Conservation (phyloP, 2,797 vertebrate genomes). For the Sebastiscus albofasciatus region DNA sequence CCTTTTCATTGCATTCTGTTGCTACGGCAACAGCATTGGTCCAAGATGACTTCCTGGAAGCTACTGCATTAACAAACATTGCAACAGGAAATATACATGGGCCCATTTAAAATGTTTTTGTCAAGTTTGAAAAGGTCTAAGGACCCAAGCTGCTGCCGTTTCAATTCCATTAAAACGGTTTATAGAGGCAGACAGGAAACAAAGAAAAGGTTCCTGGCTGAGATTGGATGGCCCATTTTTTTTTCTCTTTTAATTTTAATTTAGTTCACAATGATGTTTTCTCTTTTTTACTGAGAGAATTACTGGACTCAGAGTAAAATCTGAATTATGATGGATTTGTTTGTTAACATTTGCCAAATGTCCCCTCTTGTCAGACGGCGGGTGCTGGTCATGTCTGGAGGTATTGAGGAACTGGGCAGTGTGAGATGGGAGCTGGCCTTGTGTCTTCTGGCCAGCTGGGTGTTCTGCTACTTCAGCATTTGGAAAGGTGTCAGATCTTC, state of each 20-base stretch:
- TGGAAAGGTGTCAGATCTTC: conserved; percentile 72
- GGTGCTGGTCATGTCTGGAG: conserved; percentile 54
- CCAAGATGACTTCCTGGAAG: too few species aligned
- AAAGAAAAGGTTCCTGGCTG: background rate
- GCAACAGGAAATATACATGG: too few species aligned
- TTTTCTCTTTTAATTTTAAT: background rate
- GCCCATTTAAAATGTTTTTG: too few species aligned
- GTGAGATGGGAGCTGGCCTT: conserved; percentile 63
- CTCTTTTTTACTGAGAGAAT: background rate
- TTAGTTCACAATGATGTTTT: background rate
- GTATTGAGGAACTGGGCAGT: conserved; percentile 66
- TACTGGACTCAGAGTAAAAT: background rate
- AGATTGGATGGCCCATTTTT: background rate
- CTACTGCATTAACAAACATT: too few species aligned
- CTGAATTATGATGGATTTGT: background rate
- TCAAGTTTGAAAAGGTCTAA: too few species aligned
- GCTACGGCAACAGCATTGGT: too few species aligned
- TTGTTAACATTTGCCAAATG: background rate
- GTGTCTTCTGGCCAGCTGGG: conserved; percentile 54
- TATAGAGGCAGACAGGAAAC: background rate
- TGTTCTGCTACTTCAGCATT: conserved; percentile 66
- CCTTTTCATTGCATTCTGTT: background rate
- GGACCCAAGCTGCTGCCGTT: too few species aligned
- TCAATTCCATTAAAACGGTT: background rate
- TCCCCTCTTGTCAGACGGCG: conserved; percentile 29